Evolutionary conservation across 2,888 invertebrate genomes (phyloP), one percentile per base, ranked within the genome.

Genomic region (Watsonalla binaria): DNA sequence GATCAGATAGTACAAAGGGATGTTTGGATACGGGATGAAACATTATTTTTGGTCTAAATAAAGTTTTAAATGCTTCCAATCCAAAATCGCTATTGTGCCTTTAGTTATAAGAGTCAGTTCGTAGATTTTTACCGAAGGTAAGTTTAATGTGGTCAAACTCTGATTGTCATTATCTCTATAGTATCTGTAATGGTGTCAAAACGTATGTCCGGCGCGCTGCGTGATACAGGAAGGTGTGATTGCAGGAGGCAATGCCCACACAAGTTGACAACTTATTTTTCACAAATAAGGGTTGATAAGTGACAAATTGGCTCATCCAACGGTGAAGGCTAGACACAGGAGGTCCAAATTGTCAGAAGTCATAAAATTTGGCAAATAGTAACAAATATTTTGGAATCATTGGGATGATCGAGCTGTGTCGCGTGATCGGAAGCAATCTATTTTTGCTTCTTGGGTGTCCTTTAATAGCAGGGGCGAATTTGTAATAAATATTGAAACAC

Each of bases 171-270:
- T 89, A 88, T 88, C 86, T 80, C 51, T 55, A 51, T 63, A 61
- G 66, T 83, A 89, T 89, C 89, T 82, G 57, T 78, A 83, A 87
- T 82, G 80, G 89, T 83, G 89, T 89, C 88, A 90, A 89, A 89
- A 86, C 81, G 68, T 77, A 78, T 90, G 90, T 90, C 86, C 84
- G 80, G 76, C 65, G 67, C 89, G 61, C 90, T 74, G 85, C 86
- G 80, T 87, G 90, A 78, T 69, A 86, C 87, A 90, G 89, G 88
- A 90, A 90, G 89, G 81, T 85, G 63, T 54, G 72, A 68, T 78
- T 63, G 79, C 73, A 78, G 81, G 82, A 82, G 82, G 84, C 73
- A 70, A 73, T 72, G 81, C 67, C 89, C 90, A 85, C 90, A 86
- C 90, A 89, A 68, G 72, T 65, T 86, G 88, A 90, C 72, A 69